Evolutionary conservation across 2,113 vertebrate genomes (phyloP), one percentile per base, ranked within the genome.

Genomic region (Cacatua alba): DNA sequence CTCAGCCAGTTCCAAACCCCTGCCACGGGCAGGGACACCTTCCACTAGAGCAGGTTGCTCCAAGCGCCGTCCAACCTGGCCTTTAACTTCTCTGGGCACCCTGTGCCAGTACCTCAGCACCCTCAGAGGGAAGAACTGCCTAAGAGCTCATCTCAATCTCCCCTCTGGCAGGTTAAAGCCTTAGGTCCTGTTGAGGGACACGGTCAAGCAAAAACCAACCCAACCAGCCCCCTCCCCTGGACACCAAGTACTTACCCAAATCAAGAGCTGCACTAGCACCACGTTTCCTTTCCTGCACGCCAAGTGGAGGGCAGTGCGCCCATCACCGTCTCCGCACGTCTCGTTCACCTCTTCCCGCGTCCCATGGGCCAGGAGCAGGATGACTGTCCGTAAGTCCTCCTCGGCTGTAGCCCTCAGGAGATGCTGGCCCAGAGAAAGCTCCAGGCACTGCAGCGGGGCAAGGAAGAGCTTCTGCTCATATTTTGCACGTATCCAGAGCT

Each of bases 381-480:
- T 99, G 75, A 99, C 99, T 0, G 94, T 43, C 70, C 98, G 96
- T 80, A 99, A 97, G 97, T 99, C 99, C 95, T 99, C 99, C 28
- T 99, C 99, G 0, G 98, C 99, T 0, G 99, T 98, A 48, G 99
- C 98, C 46, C 98, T 91, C 91, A 99, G 98, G 89, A 99, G 98
- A 82, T 99, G 99, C 95, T 99, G 99, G 25, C 99, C 99, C 94
- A 99, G 98, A 10, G 98, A 96, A 28, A 99, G 97, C 46, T 99
- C 99, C 7, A 97, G 70, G 97, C 98, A 97, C 1, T 98, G 97
- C 93, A 98, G 97, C 0, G 99, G 97, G 3, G 99, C 98, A 92
- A 99, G 97, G 98, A 99, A 99, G 57, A 99, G 98, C 35, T 99
- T 99, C 98, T 99, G 99, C 97, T 99, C 99, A 0, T 99, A 99